A percentile compares a stretch with the other conserved stretches of the same genome.
Evolutionary conservation across 2,113 vertebrate species (phyloP).

Genomic region (Melanerpes formicivorus): DNA sequence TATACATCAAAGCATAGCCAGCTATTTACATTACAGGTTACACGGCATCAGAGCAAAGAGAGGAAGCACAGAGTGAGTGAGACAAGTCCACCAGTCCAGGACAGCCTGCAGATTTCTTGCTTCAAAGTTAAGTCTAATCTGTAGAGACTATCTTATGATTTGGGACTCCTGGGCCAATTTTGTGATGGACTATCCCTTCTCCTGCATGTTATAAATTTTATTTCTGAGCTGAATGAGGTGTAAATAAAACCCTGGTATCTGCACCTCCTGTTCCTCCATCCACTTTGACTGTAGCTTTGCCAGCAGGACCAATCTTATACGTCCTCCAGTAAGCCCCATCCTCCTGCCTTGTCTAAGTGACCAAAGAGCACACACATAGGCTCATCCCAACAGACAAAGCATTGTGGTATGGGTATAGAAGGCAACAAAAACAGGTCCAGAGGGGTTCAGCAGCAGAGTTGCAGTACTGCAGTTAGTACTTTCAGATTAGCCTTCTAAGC

Average conservation of each 20-base stretch:
- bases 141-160: not conserved
- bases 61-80: not conserved
- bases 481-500: not conserved
- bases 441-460: not conserved
- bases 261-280: not conserved
- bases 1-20: not conserved
- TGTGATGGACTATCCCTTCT: not conserved
- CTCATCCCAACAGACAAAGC: not conserved
- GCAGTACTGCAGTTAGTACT: not conserved
- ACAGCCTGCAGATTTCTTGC: not conserved
- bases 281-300: not conserved
- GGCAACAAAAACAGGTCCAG: not conserved
- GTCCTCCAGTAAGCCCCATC: not conserved
- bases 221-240: not conserved
- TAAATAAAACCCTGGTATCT: not conserved
- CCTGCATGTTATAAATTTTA: not conserved
- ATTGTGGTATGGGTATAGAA: fast-evolving
- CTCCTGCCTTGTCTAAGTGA: not conserved
- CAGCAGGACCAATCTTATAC: not conserved
- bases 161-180: not conserved
- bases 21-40: not conserved
- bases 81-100: not conserved
- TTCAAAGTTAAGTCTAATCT: not conserved
- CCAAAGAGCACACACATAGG: not conserved
- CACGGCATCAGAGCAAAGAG: not conserved